A percentile compares a stretch with the other conserved stretches of the same genome.
phyloP scores from a whole-genome alignment of 1,140 invertebrate species.

The Copidosoma floridanum region DNA sequence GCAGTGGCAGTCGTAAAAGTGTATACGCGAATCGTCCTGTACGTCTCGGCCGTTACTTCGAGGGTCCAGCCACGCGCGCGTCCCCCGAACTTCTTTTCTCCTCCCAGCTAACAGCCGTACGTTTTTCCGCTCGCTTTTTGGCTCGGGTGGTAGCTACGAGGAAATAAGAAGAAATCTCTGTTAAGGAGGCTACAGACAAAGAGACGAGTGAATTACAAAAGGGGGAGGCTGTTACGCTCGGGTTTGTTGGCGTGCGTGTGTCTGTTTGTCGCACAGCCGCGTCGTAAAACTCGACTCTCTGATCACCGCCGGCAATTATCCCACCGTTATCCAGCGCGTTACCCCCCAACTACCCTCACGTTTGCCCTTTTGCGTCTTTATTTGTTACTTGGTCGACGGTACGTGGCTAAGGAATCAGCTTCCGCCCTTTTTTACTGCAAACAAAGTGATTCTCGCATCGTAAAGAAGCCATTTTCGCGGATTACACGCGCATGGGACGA shows the following conservation, averaged over 20 bases:
- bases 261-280: constrained; percentile 44
- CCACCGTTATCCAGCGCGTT: constrained; percentile 54
- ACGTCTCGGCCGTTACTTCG: constrained; percentile 38
- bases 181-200: constrained; percentile 31
- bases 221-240: no score
- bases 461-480: constrained; percentile 49
- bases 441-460: constrained; percentile 56
- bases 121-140: constrained; percentile 20
- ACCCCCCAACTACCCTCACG: constrained; percentile 44
- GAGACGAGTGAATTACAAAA: constrained; percentile 21
- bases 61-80: constrained; percentile 18
- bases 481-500: constrained; percentile 35
- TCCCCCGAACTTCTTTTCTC: constrained; percentile 28
- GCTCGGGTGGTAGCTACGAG: constrained; percentile 2
- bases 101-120: constrained; percentile 31
- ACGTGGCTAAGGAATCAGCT: no score
- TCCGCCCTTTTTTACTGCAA: constrained; percentile 57
- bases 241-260: constrained; percentile 4
- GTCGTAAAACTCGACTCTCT: constrained; percentile 55
- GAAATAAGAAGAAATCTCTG: constrained; percentile 22
- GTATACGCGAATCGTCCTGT: constrained; percentile 41
- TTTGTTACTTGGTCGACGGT: no score
- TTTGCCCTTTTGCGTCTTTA: no score
- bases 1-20: constrained; percentile 44
- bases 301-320: constrained; percentile 58